Evolutionary conservation across 2,888 invertebrate genomes (phyloP), one percentile per base, ranked within the genome.

Genomic region (Sphaerophoria taeniata): DNA sequence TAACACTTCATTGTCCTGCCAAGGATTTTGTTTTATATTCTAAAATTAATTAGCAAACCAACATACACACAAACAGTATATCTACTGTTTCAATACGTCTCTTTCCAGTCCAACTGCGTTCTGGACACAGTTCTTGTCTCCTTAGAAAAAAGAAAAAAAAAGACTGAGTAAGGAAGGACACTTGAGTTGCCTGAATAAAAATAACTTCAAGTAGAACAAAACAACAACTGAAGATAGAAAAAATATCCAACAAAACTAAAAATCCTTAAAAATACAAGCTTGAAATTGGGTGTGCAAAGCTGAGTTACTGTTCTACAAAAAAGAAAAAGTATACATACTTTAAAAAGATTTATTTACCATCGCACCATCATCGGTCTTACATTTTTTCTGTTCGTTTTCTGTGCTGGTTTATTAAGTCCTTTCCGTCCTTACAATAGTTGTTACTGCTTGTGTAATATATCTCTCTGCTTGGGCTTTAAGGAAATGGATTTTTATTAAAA

Each of bases 221-320:
- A 47, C 70, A 43, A 67, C 6, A 43, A 43, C 43, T 7, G 58
- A 53, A 63, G 61, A 61, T 33, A 43, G 14, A 65, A n/a, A 7
- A 45, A 14, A 24, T 24, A n/a, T n/a, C n/a, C n/a, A 9, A 45
- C 31, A 11, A 53, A 63, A 73, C 34, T 16, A 53, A 60, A 83
- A 83, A 83, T 83, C 74, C 78, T 65, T 78, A 69, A 65, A 72
- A 76, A 76, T 67, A 65, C 75, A 45, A 24, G 39, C 39, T 56
- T 12, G 63, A 69, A 69, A 67, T 36, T 60, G 31, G 31, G 65
- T n/a, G 33, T 39, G n/a, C 70, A 71, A 75, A 71, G 75, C 81
- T 43, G 43, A 3, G 43, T 12, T 43, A 36, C 53, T 43, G 34
- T 43, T 16, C 70, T 45, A 43, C 24, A 39, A 47, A 24, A 24